Base-by-base conservation (phyloP, 2,888 invertebrate genomes). In the Drosophila melanosoma region DNA sequence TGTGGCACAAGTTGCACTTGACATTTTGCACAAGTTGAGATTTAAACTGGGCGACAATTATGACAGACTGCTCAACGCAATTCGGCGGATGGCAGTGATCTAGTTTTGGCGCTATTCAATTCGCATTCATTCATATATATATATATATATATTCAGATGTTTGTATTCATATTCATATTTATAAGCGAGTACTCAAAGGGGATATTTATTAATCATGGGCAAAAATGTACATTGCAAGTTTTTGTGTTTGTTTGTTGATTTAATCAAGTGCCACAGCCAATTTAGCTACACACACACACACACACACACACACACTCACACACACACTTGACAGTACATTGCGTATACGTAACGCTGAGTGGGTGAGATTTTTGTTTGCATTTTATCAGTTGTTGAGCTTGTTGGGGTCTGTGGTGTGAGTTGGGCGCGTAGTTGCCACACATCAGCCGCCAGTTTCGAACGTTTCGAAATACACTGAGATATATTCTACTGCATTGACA, bases 181-280 rank as follows among this genome's bases (percentile, higher is more conserved):
- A 26, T 57, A 20, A 45, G 60, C 26, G 36, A 54, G 54, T 54
- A 62, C 52, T 42, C 53, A 52, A 53, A 52, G 35, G 57, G 69
- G 61, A 35, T 61, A 58, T 79, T 79, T 61, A 58, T 79, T 79
- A 74, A 76, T 76, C 69, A 63, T 59, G 49, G 64, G 72, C 62
- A 75, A 79, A 79, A 81, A 80, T 83, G 76, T 84, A 78, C 87
- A 83, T 78, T 64, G 65, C 87, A 82, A 84, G 68, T 69, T 71
- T 70, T 63, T 62, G 62, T 56, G 57, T 61, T 48, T 82, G 74
- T 74, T 85, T 81, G 81, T 78, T 86, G 81, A 87, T 87, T 86
- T 87, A 87, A 86, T 86, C 85, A 87, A 86, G 86, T 84, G 83
- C 67, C 82, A 54, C 64, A 70, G 74, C 60, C 84, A 85, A 85